Evolutionary conservation across 35 echinoderm and acorn worm species (phyloP).

Genomic region (Heliocidaris erythrogramma): DNA sequence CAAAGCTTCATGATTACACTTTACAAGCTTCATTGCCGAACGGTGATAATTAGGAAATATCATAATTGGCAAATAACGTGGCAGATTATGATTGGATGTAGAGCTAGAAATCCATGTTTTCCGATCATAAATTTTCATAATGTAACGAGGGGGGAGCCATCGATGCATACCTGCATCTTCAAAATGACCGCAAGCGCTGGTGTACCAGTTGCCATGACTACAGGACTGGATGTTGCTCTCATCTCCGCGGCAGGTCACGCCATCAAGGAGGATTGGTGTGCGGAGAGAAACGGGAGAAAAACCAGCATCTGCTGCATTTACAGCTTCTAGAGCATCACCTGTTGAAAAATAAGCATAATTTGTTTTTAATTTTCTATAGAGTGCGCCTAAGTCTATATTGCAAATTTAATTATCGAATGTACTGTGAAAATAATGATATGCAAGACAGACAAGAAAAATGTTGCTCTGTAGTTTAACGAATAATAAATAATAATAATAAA

Average conservation of each 20-base stretch:
- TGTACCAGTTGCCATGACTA: constrained; percentile 62
- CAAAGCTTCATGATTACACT: neutral
- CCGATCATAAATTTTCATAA: neutral
- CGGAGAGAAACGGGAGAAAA: constrained; percentile 40
- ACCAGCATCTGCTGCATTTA: constrained; percentile 29
- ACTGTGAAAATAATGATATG: no score
- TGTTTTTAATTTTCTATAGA: no score
- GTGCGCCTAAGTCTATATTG: neutral
- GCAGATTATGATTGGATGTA: neutral
- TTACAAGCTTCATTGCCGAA: no score
- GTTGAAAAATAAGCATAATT: neutral
- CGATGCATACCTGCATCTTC: constrained; percentile 91
- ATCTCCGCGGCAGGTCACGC: constrained; percentile 71
- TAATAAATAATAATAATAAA: no score
- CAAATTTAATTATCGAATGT: no score
- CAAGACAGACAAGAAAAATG: no score
- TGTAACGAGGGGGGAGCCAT: neutral
- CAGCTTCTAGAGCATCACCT: constrained; percentile 60
- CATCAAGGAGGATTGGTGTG: constrained; percentile 70
- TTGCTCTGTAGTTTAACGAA: no score
- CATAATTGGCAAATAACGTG: no score
- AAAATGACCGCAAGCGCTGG: constrained; percentile 79
- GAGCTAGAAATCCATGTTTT: neutral
- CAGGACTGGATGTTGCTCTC: constrained; percentile 87
- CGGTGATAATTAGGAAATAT: no score